These are phyloP conservation scores for Marmota flaviventris DNA, from an alignment of 2,113 vertebrate genomes.

Conservation along the genomic window DNA sequence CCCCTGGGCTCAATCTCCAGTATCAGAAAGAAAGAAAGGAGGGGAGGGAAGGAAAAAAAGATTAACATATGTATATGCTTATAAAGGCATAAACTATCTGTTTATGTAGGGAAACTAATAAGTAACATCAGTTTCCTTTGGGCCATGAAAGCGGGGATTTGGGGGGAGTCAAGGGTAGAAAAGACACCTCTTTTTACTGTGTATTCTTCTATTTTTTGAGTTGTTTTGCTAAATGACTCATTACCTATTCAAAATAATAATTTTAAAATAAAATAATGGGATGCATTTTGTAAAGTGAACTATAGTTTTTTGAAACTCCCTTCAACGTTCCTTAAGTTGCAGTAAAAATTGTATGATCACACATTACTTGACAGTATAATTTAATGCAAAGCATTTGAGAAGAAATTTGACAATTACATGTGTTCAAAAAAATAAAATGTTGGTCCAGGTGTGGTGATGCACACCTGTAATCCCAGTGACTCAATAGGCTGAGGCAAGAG, in stretches of 20 bases:
- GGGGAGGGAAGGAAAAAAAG: too few relatives aligned
- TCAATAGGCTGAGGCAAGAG: too few relatives aligned
- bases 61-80: not conserved
- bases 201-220: not conserved
- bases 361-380: not conserved
- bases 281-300: not conserved
- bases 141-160: not conserved
- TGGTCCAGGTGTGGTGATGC: too few relatives aligned
- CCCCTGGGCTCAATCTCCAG: too few relatives aligned
- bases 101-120: not conserved
- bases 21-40: too few relatives aligned
- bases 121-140: not conserved
- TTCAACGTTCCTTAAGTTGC: not conserved
- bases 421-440: not conserved
- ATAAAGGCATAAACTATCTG: not conserved
- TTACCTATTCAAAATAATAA: not conserved
- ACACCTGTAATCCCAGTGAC: too few relatives aligned
- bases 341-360: not conserved
- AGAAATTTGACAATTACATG: not conserved
- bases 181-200: not conserved
- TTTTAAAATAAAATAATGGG: not conserved
- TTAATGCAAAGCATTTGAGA: slow-evolving; percentile 8
- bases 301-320: not conserved
- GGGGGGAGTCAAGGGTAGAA: not conserved
- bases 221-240: not conserved